A percentile compares a stretch with the other conserved stretches of the same genome.
phyloP scores from a whole-genome alignment of 2,888 invertebrate genomes.

The Barypeithes pellucidus region DNA sequence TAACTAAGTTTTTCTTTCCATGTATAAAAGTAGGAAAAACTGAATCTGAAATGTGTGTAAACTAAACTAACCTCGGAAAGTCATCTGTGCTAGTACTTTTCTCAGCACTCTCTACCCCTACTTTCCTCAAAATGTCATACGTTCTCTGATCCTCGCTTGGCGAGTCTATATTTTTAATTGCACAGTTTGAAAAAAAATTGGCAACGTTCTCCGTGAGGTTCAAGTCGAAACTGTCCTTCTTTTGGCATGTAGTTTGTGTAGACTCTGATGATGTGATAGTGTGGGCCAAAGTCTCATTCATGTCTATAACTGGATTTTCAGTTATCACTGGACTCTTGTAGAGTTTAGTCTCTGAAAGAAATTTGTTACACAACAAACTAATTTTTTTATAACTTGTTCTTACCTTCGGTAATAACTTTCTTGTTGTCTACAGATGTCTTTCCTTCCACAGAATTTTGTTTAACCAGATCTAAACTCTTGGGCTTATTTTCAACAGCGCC shows the following conservation, averaged over 20 bases:
- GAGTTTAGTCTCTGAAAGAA: no score
- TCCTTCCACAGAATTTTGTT: conserved; percentile 13
- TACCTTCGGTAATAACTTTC: conserved; percentile 6
- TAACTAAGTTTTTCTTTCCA: no score
- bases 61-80: conserved; percentile 62
- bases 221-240: conserved; percentile 53
- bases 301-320: not conserved
- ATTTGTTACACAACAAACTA: not conserved
- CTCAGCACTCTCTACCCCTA: conserved; percentile 68
- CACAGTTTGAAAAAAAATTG: conserved; percentile 54
- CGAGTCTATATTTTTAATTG: conserved; percentile 64
- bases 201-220: conserved; percentile 56
- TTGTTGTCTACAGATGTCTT: not conserved
- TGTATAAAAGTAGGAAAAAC: no score
- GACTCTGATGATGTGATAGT: not conserved
- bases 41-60: no score
- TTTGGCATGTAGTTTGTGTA: conserved; percentile 29
- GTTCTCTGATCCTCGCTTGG: conserved; percentile 70
- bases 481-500: conserved; percentile 3
- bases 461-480: not conserved
- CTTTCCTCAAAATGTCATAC: conserved; percentile 67
- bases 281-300: not conserved
- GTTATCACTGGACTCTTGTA: not conserved
- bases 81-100: conserved; percentile 69
- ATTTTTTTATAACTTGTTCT: not conserved